Percentiles rank a stretch among this genome's conserved stretches.
phyloP scores from a whole-genome alignment of 2,797 vertebrate genomes.

The Chloroceryle amazona region DNA sequence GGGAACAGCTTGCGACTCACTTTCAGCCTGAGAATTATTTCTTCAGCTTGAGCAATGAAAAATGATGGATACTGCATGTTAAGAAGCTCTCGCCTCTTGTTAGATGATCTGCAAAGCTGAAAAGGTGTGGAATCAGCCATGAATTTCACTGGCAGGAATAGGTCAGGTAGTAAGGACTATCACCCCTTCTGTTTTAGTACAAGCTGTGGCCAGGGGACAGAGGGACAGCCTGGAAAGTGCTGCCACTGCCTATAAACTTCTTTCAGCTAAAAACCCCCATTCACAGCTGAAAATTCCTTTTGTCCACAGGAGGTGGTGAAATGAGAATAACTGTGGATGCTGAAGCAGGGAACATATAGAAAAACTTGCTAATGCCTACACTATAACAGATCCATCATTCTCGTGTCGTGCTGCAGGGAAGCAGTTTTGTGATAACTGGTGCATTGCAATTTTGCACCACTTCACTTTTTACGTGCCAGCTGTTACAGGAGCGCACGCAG shows the following conservation, averaged over 20 bases:
- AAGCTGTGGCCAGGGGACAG: background rate
- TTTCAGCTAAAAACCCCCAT: background rate
- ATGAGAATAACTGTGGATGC: background rate
- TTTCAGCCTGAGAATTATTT: background rate
- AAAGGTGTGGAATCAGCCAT: too few species aligned
- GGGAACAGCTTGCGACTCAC: background rate
- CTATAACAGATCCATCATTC: accelerated
- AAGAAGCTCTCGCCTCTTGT: background rate
- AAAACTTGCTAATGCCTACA: background rate
- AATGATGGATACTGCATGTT: background rate
- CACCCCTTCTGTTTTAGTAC: accelerated
- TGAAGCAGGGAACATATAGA: background rate
- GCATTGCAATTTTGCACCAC: background rate
- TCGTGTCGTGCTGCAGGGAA: accelerated
- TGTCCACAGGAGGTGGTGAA: background rate
- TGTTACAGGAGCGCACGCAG: too few species aligned
- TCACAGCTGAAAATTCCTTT: background rate
- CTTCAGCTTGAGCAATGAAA: background rate
- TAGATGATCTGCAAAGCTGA: background rate
- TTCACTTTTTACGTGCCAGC: accelerated
- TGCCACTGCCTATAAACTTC: accelerated
- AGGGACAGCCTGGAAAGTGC: background rate
- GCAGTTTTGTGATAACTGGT: background rate
- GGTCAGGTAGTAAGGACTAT: accelerated
- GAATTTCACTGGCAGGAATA: background rate